Evolutionary conservation across 2,797 vertebrate species (phyloP).

Genomic region (Agapornis canus): DNA sequence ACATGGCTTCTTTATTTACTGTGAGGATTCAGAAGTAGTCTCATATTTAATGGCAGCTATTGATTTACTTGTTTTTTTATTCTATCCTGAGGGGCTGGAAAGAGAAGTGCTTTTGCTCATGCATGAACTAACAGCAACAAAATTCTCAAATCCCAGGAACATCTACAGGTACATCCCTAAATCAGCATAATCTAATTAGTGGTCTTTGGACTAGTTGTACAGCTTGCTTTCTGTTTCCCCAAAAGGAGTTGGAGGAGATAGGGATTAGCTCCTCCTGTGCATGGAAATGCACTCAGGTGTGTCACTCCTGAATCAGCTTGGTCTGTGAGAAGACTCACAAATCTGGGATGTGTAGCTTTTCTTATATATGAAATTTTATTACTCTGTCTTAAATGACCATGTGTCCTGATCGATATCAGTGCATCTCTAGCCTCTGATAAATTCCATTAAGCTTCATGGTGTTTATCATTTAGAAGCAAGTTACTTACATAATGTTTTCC

Average conservation of each 20-base stretch:
- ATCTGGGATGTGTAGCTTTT: neutral
- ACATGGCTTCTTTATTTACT: slow-evolving; percentile 30
- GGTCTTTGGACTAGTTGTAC: neutral
- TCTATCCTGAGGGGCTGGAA: neutral
- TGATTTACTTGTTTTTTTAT: slow-evolving; percentile 15
- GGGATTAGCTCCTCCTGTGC: neutral
- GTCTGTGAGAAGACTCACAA: neutral
- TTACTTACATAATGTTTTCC: neutral
- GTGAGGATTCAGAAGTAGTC: slow-evolving; percentile 2
- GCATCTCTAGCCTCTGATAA: neutral
- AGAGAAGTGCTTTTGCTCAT: neutral
- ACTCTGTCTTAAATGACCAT: neutral
- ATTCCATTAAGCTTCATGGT: neutral
- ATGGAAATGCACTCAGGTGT: neutral
- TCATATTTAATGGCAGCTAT: slow-evolving; percentile 3
- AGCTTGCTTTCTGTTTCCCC: neutral
- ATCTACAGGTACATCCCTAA: neutral
- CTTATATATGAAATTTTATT: neutral
- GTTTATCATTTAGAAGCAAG: neutral
- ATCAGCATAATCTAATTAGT: neutral
- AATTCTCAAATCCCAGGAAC: neutral
- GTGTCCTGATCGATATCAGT: neutral
- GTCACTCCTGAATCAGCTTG: neutral
- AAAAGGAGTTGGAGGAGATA: neutral
- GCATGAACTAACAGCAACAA: neutral